A percentile compares a stretch with the other conserved stretches of the same genome.
These are phyloP conservation scores for Lasioglossum calceatum DNA, from an alignment of 2,888 invertebrate genomes.

Conservation along the genomic window DNA sequence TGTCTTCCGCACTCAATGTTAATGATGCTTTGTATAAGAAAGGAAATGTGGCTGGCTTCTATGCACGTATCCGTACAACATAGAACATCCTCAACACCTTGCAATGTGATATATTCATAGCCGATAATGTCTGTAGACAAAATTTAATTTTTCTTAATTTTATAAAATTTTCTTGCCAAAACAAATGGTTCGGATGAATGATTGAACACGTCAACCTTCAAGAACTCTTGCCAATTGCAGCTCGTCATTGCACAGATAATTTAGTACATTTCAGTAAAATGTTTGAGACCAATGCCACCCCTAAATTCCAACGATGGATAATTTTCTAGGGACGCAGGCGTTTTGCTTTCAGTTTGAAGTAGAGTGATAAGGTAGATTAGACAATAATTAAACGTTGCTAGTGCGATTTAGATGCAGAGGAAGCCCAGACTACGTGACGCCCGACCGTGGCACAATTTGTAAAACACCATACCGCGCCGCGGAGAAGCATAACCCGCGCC, in stretches of 20 bases:
- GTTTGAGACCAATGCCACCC: background rate
- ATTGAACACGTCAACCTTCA: background rate
- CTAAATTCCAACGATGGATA: background rate
- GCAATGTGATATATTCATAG: background rate
- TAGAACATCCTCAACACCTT: background rate
- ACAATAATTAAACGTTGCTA: constrained; percentile 17
- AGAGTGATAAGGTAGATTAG: background rate
- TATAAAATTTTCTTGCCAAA: background rate
- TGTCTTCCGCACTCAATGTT: background rate
- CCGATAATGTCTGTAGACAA: background rate
- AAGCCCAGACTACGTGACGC: constrained; percentile 58
- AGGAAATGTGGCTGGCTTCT: background rate
- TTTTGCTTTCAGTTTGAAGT: background rate
- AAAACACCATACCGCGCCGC: constrained; percentile 49
- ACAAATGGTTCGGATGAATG: background rate
- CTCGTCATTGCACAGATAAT: background rate
- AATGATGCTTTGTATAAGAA: background rate
- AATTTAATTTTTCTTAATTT: background rate
- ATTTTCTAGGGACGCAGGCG: background rate
- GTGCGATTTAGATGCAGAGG: constrained; percentile 15
- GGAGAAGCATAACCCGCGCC: constrained; percentile 57
- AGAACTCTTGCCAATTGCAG: background rate
- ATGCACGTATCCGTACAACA: background rate
- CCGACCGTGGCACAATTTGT: constrained; percentile 55
- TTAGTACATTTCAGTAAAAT: background rate